These are phyloP conservation scores for Mus spretus DNA, from an alignment of 2,797 vertebrate species.

Conservation along the genomic window DNA sequence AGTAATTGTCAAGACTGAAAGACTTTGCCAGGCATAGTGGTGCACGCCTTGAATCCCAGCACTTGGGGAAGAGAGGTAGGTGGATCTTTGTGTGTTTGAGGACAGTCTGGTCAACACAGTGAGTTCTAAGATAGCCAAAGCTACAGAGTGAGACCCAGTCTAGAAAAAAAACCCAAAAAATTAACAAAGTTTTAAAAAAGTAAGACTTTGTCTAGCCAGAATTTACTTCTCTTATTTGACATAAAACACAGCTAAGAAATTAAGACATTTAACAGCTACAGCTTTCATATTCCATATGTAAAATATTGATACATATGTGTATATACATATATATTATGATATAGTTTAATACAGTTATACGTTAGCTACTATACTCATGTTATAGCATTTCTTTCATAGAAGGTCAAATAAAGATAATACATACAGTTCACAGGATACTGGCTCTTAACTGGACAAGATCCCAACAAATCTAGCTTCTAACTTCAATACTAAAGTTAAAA, in stretches of 20 bases:
- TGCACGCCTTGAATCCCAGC: background rate
- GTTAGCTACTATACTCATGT: background rate
- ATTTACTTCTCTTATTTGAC: constrained; percentile 8
- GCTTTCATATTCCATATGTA: background rate
- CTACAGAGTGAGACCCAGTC: background rate
- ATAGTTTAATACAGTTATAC: background rate
- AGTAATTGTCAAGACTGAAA: background rate
- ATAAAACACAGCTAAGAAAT: constrained; percentile 48
- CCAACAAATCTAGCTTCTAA: constrained; percentile 24
- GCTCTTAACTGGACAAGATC: constrained; percentile 31
- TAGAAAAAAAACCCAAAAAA: background rate
- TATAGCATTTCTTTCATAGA: background rate
- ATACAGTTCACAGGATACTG: background rate
- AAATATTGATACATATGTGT: background rate
- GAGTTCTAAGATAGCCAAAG: background rate
- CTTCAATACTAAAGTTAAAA: constrained; percentile 28
- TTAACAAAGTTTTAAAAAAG: background rate
- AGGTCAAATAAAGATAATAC: background rate
- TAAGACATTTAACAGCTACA: constrained; percentile 2
- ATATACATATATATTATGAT: background rate
- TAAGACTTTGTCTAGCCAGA: background rate
- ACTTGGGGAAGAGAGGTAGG: background rate
- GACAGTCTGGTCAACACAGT: background rate
- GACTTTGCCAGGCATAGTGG: background rate
- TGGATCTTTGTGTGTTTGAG: background rate